Percentiles rank a stretch among this genome's conserved stretches.
These are phyloP conservation scores for Cosmopolites sordidus DNA, from an alignment of 2,888 invertebrate genomes.

Conservation along the genomic window DNA sequence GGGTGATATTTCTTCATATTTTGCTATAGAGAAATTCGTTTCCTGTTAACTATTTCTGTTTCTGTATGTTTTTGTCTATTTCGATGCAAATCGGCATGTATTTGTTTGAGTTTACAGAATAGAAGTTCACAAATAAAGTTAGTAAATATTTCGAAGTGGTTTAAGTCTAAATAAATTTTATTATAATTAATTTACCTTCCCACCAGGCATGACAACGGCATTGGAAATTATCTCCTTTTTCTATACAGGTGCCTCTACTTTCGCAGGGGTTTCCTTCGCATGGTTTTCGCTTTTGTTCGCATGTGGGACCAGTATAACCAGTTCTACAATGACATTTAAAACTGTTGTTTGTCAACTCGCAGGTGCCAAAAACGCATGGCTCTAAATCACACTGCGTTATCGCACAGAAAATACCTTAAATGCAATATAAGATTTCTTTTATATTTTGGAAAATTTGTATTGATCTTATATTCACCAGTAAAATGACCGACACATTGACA, in stretches of 20 bases:
- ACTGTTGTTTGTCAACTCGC: constrained; percentile 52
- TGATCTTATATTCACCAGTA: constrained; percentile 54
- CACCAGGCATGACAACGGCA: constrained; percentile 71
- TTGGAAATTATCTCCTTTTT: constrained; percentile 60
- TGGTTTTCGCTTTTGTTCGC: constrained; percentile 64
- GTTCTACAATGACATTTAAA: constrained; percentile 62
- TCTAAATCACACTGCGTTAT: constrained; percentile 71
- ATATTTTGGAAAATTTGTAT: constrained; percentile 18
- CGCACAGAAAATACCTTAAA: constrained; percentile 68
- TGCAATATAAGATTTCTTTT: constrained; percentile 7
- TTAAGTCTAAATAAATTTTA: too few species aligned
- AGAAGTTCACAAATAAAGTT: too few species aligned
- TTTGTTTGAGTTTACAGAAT: too few species aligned
- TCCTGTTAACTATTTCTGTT: too few species aligned
- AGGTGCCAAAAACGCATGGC: constrained; percentile 64
- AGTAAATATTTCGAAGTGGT: too few species aligned
- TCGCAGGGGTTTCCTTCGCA: constrained; percentile 73
- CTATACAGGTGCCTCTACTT: constrained; percentile 68
- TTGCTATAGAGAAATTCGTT: too few species aligned
- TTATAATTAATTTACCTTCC: constrained; percentile 42
- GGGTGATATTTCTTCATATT: too few species aligned
- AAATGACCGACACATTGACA: constrained; percentile 71
- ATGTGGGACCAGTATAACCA: constrained; percentile 64
- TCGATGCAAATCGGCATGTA: too few species aligned
- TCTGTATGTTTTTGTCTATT: too few species aligned